Conservation (phyloP, 2,113 vertebrate genomes). For the Dipodomys merriami region DNA sequence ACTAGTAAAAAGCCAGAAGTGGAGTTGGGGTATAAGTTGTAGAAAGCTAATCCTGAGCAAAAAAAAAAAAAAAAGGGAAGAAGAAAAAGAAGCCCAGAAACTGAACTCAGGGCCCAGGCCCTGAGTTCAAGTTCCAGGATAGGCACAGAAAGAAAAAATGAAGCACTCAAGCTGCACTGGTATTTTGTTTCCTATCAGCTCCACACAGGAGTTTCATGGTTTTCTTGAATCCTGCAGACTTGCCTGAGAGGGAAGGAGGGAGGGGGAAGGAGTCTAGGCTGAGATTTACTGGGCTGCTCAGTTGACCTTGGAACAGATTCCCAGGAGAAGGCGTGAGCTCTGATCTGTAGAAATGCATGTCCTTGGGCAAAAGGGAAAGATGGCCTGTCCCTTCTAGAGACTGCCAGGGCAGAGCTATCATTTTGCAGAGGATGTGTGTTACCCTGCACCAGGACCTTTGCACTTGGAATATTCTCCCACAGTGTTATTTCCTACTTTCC, state of each 20-base stretch:
- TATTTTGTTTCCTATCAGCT: constrained; percentile 48
- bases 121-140: too few relatives aligned
- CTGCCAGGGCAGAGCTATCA: background rate
- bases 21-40: too few relatives aligned
- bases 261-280: background rate
- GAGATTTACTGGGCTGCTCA: background rate
- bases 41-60: too few relatives aligned
- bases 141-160: too few relatives aligned
- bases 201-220: background rate
- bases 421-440: rapidly evolving
- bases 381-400: background rate
- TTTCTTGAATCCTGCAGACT: background rate
- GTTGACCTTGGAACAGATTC: constrained; percentile 24
- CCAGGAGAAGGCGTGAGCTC: rapidly evolving
- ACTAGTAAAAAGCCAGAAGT: too few relatives aligned
- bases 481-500: background rate
- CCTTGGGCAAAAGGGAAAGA: background rate
- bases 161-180: rapidly evolving
- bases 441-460: background rate
- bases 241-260: background rate
- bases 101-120: too few relatives aligned
- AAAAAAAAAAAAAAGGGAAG: too few relatives aligned
- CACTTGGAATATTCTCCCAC: background rate
- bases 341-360: background rate
- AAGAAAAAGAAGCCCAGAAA: too few relatives aligned